A percentile compares a stretch with the other conserved stretches of the same genome.
phyloP scores from a whole-genome alignment of 1,140 invertebrate genomes.

The Idris sp. region DNA sequence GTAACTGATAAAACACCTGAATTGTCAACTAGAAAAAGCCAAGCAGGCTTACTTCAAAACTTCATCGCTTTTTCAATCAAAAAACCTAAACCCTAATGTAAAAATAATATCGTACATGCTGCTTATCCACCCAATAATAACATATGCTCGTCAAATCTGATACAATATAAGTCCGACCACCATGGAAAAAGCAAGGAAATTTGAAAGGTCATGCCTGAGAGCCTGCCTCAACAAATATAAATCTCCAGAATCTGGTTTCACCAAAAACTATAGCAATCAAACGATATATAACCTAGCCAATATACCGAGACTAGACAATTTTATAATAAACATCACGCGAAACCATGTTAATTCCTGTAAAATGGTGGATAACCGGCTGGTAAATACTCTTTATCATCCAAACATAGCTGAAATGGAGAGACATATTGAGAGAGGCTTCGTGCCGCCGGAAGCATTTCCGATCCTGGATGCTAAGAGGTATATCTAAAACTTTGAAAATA shows the following conservation, averaged over 20 bases:
- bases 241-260: slow-evolving; percentile 13
- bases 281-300: slow-evolving; percentile 27
- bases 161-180: slow-evolving; percentile 27
- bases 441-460: slow-evolving; percentile 33
- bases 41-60: slow-evolving; percentile 2
- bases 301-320: slow-evolving; percentile 41
- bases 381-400: slow-evolving; percentile 1
- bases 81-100: neutral
- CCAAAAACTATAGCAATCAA: neutral
- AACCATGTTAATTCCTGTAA: slow-evolving; percentile 10
- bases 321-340: slow-evolving; percentile 27
- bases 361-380: neutral
- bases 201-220: neutral
- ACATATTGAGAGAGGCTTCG: slow-evolving; percentile 6
- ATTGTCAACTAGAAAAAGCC: slow-evolving; percentile 7
- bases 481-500: slow-evolving; percentile 32
- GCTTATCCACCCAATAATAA: neutral
- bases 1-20: slow-evolving; percentile 1
- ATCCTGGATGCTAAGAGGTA: slow-evolving; percentile 15
- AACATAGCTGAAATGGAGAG: slow-evolving; percentile 3
- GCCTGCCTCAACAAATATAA: slow-evolving; percentile 4
- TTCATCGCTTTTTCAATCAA: slow-evolving; percentile 8
- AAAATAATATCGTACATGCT: slow-evolving; percentile 1
- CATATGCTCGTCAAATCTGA: neutral
- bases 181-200: slow-evolving; percentile 15